phyloP scores from a whole-genome alignment of 2,888 invertebrate species.

The Callimorpha dominula region DNA sequence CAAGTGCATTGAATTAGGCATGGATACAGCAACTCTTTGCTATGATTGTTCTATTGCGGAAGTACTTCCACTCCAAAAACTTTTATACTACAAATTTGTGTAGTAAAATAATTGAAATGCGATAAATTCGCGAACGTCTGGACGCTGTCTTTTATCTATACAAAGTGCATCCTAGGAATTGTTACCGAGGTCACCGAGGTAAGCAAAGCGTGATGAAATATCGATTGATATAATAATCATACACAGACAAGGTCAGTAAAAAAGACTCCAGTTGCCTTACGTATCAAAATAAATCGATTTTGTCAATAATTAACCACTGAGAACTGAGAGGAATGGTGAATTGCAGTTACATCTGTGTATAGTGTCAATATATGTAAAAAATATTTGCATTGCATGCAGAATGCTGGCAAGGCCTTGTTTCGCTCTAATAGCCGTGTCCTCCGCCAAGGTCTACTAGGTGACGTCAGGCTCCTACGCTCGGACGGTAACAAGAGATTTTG shows the following conservation, averaged over 20 bases:
- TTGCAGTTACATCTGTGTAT: constrained; percentile 21
- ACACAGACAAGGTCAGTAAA: constrained; percentile 4
- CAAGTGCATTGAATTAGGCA: too few relatives aligned
- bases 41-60: too few relatives aligned
- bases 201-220: constrained; percentile 41
- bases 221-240: constrained; percentile 21
- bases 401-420: constrained; percentile 77
- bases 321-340: background rate
- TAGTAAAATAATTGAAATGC: background rate
- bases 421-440: constrained; percentile 82
- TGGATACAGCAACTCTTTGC: too few relatives aligned
- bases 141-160: constrained; percentile 35
- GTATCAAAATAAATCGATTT: background rate
- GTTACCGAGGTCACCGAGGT: constrained; percentile 41
- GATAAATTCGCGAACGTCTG: background rate
- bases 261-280: background rate
- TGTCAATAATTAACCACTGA: background rate
- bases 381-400: constrained; percentile 72
- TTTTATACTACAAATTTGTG: background rate
- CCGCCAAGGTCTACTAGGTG: constrained; percentile 79
- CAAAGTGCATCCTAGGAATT: constrained; percentile 65
- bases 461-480: constrained; percentile 77
- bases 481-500: constrained; percentile 76
- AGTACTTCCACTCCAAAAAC: background rate
- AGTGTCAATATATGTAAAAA: constrained; percentile 44